phyloP scores from a whole-genome alignment of 2,888 invertebrate genomes.

The Diarsia rubi region DNA sequence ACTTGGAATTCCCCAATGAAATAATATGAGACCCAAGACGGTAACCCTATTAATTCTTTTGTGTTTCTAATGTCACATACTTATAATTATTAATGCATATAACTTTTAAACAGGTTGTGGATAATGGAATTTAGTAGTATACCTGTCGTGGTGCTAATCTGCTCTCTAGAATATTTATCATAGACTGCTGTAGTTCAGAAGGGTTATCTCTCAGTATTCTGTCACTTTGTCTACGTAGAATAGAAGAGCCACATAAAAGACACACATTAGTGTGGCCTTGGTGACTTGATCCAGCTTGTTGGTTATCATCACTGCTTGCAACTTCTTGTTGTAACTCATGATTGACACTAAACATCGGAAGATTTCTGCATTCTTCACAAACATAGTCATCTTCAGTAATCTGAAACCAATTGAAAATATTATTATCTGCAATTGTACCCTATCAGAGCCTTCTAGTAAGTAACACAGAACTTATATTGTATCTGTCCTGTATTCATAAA shows the following conservation, averaged over 20 bases:
- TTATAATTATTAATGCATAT: constrained; percentile 1
- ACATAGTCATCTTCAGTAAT: constrained; percentile 5
- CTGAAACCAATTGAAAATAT: constrained; percentile 8
- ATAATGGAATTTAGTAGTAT: background rate
- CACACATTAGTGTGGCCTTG: background rate
- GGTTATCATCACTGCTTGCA: background rate
- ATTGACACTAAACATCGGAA: background rate
- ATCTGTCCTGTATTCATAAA: background rate
- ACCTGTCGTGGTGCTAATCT: constrained; percentile 14
- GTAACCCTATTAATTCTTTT: background rate
- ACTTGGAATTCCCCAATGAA: background rate
- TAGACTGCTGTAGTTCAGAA: background rate
- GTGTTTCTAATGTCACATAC: background rate
- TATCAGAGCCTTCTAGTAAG: background rate
- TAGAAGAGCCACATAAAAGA: constrained; percentile 12
- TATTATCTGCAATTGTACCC: background rate
- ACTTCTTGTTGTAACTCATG: background rate
- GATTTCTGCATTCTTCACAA: constrained; percentile 1
- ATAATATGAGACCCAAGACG: constrained; percentile 1
- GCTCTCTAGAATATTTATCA: constrained; percentile 8
- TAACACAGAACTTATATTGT: background rate
- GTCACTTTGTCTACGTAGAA: constrained; percentile 3
- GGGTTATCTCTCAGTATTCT: constrained; percentile 4
- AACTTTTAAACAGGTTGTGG: background rate
- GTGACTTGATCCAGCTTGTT: background rate